Conservation (phyloP, 1,140 invertebrate genomes). For the Calephelis nemesis region DNA sequence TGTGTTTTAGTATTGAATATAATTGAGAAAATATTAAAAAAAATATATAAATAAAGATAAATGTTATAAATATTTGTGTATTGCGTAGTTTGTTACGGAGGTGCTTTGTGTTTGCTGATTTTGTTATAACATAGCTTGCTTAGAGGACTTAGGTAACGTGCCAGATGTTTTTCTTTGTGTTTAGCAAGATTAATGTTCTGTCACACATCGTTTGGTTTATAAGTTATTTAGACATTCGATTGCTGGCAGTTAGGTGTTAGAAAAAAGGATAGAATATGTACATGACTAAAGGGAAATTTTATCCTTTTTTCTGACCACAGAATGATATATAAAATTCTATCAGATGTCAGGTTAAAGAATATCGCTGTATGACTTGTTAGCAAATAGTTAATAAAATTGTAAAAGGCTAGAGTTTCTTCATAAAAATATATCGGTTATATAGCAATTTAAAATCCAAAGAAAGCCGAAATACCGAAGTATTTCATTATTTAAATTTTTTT, state of each 20-base stretch:
- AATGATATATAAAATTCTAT: not conserved
- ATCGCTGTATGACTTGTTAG: constrained; percentile 8
- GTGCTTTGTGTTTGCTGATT: constrained; percentile 57
- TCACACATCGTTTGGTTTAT: constrained; percentile 9
- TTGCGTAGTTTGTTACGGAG: constrained; percentile 43
- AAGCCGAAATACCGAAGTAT: no score
- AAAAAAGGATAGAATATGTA: constrained; percentile 13
- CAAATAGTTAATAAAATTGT: not conserved
- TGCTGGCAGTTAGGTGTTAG: not conserved
- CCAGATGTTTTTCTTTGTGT: constrained; percentile 12
- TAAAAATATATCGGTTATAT: not conserved
- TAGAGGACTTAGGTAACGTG: constrained; percentile 4
- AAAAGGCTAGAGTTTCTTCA: not conserved
- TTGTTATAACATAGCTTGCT: constrained; percentile 4
- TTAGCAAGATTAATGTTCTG: not conserved
- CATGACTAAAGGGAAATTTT: not conserved
- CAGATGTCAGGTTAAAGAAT: not conserved
- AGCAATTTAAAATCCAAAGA: not conserved
- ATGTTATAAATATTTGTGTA: constrained; percentile 45
- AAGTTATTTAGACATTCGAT: not conserved
- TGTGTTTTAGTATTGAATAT: constrained; percentile 63
- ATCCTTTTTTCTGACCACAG: constrained; percentile 13
- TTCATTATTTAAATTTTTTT: no score
- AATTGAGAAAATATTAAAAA: constrained; percentile 61
- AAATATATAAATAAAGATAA: constrained; percentile 51